Evolutionary conservation across 2,113 vertebrate genomes (phyloP).

Genomic region (Thalassoma bifasciatum): DNA sequence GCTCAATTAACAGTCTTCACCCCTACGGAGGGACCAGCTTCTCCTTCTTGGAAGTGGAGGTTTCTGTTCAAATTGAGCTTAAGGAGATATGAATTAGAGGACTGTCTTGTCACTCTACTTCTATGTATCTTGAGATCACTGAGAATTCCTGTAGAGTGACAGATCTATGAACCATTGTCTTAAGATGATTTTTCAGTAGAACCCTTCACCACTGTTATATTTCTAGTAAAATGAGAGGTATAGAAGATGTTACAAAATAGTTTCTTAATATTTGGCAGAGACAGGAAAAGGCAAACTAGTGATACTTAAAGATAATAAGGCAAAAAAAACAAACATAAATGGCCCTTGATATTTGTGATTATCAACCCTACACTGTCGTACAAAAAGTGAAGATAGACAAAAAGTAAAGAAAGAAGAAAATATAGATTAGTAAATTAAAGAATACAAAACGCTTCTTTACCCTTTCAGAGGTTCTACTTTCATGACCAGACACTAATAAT

Average conservation of each 20-base stretch:
- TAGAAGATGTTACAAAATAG: background rate
- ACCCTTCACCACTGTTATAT: background rate
- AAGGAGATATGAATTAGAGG: background rate
- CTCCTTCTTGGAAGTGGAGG: background rate
- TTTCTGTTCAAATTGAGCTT: background rate
- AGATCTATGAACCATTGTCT: background rate
- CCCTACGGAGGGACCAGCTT: background rate
- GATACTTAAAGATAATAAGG: background rate
- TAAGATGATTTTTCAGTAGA: background rate
- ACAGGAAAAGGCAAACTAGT: background rate
- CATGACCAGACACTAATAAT: too few relatives aligned
- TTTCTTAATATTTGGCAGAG: background rate
- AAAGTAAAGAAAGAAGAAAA: too few relatives aligned
- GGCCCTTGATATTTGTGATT: background rate
- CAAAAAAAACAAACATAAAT: background rate
- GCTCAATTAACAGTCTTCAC: background rate
- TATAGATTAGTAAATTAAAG: background rate
- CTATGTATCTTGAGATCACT: background rate
- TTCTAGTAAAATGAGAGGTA: background rate
- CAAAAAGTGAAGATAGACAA: too few relatives aligned
- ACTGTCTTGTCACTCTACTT: background rate
- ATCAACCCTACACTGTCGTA: too few relatives aligned
- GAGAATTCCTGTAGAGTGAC: background rate
- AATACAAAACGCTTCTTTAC: background rate
- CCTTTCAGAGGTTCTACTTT: too few relatives aligned